Conservation (phyloP, 2,888 invertebrate species). For the Crossocerus cetratus region DNA sequence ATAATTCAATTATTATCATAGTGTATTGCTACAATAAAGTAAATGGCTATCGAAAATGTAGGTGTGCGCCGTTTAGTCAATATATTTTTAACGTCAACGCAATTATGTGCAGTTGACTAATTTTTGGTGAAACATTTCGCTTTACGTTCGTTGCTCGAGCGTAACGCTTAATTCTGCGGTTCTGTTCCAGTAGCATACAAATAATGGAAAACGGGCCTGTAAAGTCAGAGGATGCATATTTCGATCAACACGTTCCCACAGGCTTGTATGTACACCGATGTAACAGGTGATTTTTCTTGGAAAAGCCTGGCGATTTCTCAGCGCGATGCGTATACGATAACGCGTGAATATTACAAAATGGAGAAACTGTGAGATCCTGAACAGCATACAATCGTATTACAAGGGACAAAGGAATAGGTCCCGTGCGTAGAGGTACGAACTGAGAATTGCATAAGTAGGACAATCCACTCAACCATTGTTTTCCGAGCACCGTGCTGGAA, state of each 20-base stretch:
- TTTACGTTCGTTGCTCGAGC: too few relatives aligned
- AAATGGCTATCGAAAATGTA: too few relatives aligned
- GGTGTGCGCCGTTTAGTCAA: too few relatives aligned
- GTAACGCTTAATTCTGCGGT: too few relatives aligned
- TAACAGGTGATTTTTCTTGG: conserved; percentile 14
- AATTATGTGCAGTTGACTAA: too few relatives aligned
- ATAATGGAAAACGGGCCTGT: not conserved
- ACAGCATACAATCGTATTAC: conserved; percentile 37
- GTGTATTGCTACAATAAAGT: too few relatives aligned
- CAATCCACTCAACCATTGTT: conserved; percentile 50
- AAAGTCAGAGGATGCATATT: not conserved
- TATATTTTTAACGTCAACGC: too few relatives aligned
- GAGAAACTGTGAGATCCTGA: conserved; percentile 55
- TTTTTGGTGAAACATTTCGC: too few relatives aligned
- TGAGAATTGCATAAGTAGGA: conserved; percentile 56
- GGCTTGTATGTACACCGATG: not conserved
- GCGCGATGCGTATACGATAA: conserved; percentile 10
- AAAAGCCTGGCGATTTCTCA: conserved; percentile 12
- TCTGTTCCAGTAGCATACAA: too few relatives aligned
- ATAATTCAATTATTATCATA: too few relatives aligned
- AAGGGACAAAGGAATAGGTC: conserved; percentile 49
- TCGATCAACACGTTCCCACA: not conserved
- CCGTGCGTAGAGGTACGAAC: conserved; percentile 41
- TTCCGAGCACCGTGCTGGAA: conserved; percentile 22
- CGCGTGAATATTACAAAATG: conserved; percentile 49